Evolutionary conservation across 2,113 vertebrate genomes (phyloP), one percentile per base, ranked within the genome.

Genomic region (Suncus etruscus): DNA sequence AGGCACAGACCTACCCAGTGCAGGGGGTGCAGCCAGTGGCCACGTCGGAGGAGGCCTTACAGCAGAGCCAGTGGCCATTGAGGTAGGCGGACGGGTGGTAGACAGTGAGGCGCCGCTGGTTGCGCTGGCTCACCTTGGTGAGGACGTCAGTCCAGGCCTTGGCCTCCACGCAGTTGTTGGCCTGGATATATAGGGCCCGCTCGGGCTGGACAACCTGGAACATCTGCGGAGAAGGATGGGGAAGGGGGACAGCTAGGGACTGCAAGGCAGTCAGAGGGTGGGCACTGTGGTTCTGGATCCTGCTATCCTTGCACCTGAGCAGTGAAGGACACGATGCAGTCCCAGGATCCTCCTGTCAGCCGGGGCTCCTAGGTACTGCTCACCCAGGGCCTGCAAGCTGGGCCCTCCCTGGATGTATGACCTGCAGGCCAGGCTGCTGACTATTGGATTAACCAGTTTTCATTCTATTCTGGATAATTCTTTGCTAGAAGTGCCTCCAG

Each of bases 121-220:
- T 99, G 97, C 99, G 98, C 93, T 99, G 99, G 97, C 99, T 99
- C 83, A 99, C 99, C 97, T 99, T 99, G 97, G 99, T 99, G 92
- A 99, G 98, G 95, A 99, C 98, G 97, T 99, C 99, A 32, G 99
- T 99, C 99, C 99, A 99, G 97, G 99, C 99, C 45, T 98, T 99
- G 0, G 99, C 99, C 97, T 99, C 99, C 31, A 99, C 99, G 0
- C 99, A 99, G 93, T 99, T 99, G 97, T 98, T 99, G 96, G 99
- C 99, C 97, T 99, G 99, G 95, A 99, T 99, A 96, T 99, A 99
- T n/a, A 99, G 97, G 0, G 99, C 99, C 32, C 99, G 98, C 97
- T 99, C 99, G 1, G 99, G 99, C 96, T 99, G 99, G 92, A 99
- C 99, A 16, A 99, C 99, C 97, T 99, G 99, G 96, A 99, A 99